Base-by-base conservation (phyloP, 2,888 invertebrate genomes). In the Orchesellides sinensis region DNA sequence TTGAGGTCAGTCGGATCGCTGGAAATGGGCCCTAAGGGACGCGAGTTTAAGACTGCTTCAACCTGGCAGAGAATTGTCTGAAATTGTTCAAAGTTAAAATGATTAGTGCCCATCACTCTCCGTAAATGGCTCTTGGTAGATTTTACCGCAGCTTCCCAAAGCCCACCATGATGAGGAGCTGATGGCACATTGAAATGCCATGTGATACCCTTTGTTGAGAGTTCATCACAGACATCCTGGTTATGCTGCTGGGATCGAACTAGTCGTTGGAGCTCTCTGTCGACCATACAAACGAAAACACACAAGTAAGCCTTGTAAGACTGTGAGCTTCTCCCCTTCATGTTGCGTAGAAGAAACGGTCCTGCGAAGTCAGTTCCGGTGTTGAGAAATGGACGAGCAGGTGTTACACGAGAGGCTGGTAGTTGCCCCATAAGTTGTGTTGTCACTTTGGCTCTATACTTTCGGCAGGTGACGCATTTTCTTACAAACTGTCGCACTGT, bases 121-220 rank as follows among this genome's bases (percentile, higher is more conserved):
- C 89, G 4, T 6, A 66, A n/a, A 25, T 66, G 66, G 6, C 3
- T 87, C 83, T 90, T 90, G 0, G 88, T 79, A 0, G 88, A 88
- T 56, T 89, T 89, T 0, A 90, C 89, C 1, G 88, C 88, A 1
- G 89, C 88, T 77, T 90, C 89, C 89, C 89, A 90, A 3, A 89
- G 61, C 0, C 89, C 89, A 2, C 90, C 89, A 49, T 89, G 89
- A 70, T 90, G 89, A 0, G 89, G 89, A 1, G 89, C 87, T 29
- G 77, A 78, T 2, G 89, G 89, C 3, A 89, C 89, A 19, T 87
- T 89, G 63, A 90, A 90, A 54, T 89, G 86, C 89, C 90, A 90
- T 5, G 83, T 65, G 10, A 89, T 87, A 0, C 84, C 81, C n/a
- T n/a, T n/a, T n/a, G 32, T 6, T 32, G 32, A 32, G 32, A 32